Conservation (phyloP, 2,888 invertebrate species). For the Dolichomitus sp. region DNA sequence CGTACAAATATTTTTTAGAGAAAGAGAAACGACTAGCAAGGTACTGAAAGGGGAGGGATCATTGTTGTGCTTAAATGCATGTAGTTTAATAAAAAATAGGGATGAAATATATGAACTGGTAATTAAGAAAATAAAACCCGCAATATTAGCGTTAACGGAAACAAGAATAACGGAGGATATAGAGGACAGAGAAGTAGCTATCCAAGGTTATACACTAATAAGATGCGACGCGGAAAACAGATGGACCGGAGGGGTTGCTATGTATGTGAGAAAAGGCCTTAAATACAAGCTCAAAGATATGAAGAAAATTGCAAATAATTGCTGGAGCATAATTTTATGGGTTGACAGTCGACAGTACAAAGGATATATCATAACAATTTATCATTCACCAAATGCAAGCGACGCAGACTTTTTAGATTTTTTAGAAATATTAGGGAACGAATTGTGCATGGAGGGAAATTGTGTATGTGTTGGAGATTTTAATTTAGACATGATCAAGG, state of each 20-base stretch:
- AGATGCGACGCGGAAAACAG: slow-evolving; percentile 49
- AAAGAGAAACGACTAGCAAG: neutral
- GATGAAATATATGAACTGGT: slow-evolving; percentile 10
- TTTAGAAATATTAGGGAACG: no score
- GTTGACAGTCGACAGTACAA: slow-evolving; percentile 44
- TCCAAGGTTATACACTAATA: slow-evolving; percentile 46
- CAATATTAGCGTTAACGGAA: slow-evolving; percentile 48
- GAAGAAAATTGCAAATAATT: slow-evolving; percentile 34
- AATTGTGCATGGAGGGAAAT: slow-evolving; percentile 3
- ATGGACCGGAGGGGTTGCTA: slow-evolving; percentile 51
- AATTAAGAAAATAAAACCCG: slow-evolving; percentile 25
- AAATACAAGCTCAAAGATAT: slow-evolving; percentile 41
- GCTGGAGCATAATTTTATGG: slow-evolving; percentile 42
- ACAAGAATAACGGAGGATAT: slow-evolving; percentile 50
- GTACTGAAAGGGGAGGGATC: neutral
- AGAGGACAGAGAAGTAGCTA: slow-evolving; percentile 12
- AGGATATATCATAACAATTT: slow-evolving; percentile 43
- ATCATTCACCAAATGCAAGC: slow-evolving; percentile 48
- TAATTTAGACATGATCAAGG: slow-evolving; percentile 30
- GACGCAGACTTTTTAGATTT: no score
- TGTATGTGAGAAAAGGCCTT: slow-evolving; percentile 52
- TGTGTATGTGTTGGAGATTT: slow-evolving; percentile 40
- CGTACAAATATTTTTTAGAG: slow-evolving; percentile 21
- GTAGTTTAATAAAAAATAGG: neutral
- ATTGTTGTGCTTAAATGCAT: slow-evolving; percentile 7